These are phyloP conservation scores for Martes martes DNA, from an alignment of 2,113 vertebrate genomes.

Conservation along the genomic window DNA sequence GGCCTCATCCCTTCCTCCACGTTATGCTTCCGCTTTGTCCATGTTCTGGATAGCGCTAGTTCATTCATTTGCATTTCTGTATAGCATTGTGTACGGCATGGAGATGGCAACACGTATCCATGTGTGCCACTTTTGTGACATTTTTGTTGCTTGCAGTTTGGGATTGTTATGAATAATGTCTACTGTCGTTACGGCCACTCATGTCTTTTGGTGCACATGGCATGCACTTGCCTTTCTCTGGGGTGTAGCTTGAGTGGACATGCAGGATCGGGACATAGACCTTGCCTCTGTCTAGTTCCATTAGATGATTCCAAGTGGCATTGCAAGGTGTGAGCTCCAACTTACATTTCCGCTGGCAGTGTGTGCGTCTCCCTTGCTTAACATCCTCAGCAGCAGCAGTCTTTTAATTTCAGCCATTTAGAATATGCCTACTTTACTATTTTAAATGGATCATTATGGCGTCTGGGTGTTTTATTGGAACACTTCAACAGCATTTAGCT, in stretches of 20 bases:
- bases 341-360: not conserved
- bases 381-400: not conserved
- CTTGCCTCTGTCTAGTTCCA: not conserved
- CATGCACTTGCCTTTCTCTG: not conserved
- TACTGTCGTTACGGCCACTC: not conserved
- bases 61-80: not conserved
- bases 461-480: not conserved
- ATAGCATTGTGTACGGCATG: not conserved
- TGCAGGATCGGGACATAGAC: not conserved
- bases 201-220: not conserved
- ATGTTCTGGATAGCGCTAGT: not conserved
- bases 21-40: not conserved
- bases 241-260: not conserved
- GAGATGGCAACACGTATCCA: not conserved
- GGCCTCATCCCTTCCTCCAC: not conserved
- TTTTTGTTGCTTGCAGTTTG: not conserved
- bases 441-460: not conserved
- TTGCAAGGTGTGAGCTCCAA: not conserved
- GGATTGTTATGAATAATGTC: not conserved
- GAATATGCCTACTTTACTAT: not conserved
- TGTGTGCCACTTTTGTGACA: not conserved
- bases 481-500: not conserved
- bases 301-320: not conserved
- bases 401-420: not conserved
- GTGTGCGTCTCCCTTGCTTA: not conserved